Base-by-base conservation (phyloP, 2,888 invertebrate genomes). In the Caenorhabditis auriculariae region DNA sequence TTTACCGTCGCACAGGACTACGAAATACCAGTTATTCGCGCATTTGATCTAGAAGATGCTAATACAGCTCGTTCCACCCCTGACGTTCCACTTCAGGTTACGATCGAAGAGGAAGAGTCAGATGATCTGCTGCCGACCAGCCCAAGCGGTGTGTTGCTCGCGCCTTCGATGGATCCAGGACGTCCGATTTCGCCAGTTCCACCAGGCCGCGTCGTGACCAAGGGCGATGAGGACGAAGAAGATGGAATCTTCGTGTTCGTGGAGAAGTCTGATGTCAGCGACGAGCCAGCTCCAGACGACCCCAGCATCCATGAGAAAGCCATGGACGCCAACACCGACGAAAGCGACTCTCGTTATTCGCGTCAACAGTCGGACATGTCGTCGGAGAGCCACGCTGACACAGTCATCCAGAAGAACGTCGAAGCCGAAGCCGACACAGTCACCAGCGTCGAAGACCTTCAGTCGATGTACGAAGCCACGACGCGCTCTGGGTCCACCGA, bases 111-210 rank as follows among this genome's bases (percentile, higher is more conserved):
- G 21, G 66, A 67, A 29, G 60, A 58, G 50, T 52, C 51, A n/a
- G 66, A 69, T 37, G 66, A 63, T 32, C 55, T 59, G 37, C 44
- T 67, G 27, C 54, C 62, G 35, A 67, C 69, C 21, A 67, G 66
- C 38, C 64, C 69, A 27, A 63, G 63, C 38, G 73, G 66, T 35
- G 58, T 69, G 19, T 59, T 75, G 7, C 55, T 71, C 7, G 56
- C 60, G 4, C 73, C 75, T 9, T 17, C 38, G 7, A 24, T 37
- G n/a, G 74, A 76, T 49, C 64, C 69, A n/a, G 72, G 66, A 35
- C 51, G 75, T 37, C 74, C 75, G 27, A 43, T 69, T 15, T 70
- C 72, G 21, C 75, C 75, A 9, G 62, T 74, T 5, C 75, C 75
- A 42, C 74, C 74, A 23, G 54, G 69, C 39, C 42, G 52, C 39